Evolutionary conservation across 2,888 invertebrate species (phyloP).

Genomic region (Pristionchus exspectatus): DNA sequence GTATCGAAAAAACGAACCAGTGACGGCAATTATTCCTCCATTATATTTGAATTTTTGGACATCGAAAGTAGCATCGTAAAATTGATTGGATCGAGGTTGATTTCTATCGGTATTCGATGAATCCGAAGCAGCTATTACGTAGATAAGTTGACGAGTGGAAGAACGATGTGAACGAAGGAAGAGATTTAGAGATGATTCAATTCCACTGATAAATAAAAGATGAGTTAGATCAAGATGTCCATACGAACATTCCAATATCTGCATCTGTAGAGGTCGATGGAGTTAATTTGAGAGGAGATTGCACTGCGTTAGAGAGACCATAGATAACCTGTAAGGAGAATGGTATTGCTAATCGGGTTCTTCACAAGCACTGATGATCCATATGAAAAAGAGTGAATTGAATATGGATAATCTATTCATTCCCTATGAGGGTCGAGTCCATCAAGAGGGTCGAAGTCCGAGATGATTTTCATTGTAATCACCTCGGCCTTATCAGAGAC

Average conservation of each 20-base stretch:
- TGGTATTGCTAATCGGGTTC: not conserved
- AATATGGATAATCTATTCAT: not conserved
- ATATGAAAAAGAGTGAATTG: not conserved
- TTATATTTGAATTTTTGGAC: not conserved
- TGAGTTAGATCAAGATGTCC: not conserved
- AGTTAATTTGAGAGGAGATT: not conserved
- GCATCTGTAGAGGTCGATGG: not conserved
- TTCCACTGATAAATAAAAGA: not conserved
- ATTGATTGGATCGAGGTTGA: conserved; percentile 7
- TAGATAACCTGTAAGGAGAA: not conserved
- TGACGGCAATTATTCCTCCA: not conserved
- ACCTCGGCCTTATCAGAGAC: not conserved
- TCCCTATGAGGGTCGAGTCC: not conserved
- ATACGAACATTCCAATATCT: not conserved
- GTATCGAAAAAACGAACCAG: not conserved
- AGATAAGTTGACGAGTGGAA: conserved; percentile 16
- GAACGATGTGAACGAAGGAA: not conserved
- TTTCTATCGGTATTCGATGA: not conserved
- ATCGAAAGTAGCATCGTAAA: not conserved
- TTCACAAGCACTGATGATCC: too few species aligned
- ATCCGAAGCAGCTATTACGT: not conserved
- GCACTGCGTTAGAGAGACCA: not conserved
- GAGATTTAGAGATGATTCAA: not conserved
- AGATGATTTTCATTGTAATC: not conserved
- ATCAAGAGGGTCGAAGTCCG: not conserved